A percentile compares a stretch with the other conserved stretches of the same genome.
These are phyloP conservation scores for Drosophila imparisetae DNA, from an alignment of 2,888 invertebrate genomes.

Conservation along the genomic window DNA sequence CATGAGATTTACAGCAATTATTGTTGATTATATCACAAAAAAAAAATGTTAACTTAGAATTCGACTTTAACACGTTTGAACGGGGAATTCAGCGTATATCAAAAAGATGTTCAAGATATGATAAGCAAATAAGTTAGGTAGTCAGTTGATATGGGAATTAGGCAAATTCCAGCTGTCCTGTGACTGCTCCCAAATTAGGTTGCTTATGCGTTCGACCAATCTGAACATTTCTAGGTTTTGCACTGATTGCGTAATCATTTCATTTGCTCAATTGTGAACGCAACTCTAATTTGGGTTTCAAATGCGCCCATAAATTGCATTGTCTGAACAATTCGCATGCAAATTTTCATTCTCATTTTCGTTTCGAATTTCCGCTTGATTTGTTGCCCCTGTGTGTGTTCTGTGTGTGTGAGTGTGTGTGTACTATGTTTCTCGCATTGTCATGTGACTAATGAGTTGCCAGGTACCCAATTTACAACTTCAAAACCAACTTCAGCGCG, in stretches of 20 bases:
- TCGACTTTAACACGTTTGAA: not conserved
- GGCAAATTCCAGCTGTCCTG: not conserved
- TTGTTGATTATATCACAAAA: not conserved
- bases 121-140: slow-evolving; percentile 1
- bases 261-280: slow-evolving; percentile 29
- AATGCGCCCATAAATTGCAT: slow-evolving; percentile 44
- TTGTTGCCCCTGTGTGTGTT: slow-evolving; percentile 6
- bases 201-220: slow-evolving; percentile 8
- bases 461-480: slow-evolving; percentile 19
- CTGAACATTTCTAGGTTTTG: slow-evolving; percentile 17
- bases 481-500: slow-evolving; percentile 24
- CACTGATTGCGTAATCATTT: slow-evolving; percentile 20
- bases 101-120: not conserved
- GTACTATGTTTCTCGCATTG: slow-evolving; percentile 20
- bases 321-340: slow-evolving; percentile 43
- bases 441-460: slow-evolving; percentile 47
- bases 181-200: not conserved
- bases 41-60: not conserved
- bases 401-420: not conserved
- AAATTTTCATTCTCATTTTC: slow-evolving; percentile 41
- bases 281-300: slow-evolving; percentile 43
- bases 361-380: slow-evolving; percentile 39
- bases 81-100: not conserved
- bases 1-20: not conserved
- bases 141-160: slow-evolving; percentile 4